Percentiles rank a stretch among this genome's conserved stretches.
phyloP scores from a whole-genome alignment of 2,888 invertebrate species.

The Metallyticus violacea region DNA sequence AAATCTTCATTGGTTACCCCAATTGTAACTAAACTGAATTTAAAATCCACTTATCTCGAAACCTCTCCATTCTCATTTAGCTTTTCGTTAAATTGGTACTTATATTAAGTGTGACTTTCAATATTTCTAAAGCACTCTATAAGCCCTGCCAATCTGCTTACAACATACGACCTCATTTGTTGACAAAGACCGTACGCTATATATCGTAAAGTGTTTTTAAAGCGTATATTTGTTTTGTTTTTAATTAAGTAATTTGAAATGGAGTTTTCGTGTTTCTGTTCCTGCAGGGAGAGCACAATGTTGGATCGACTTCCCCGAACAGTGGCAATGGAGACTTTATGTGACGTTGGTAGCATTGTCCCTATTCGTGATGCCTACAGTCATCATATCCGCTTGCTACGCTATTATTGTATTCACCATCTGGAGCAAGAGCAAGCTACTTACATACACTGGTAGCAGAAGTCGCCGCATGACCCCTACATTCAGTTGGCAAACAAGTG shows the following conservation, averaged over 20 bases:
- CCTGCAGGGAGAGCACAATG: slow-evolving; percentile 44
- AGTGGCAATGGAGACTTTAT: slow-evolving; percentile 51
- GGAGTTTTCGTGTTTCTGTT: neutral
- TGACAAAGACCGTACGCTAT: too few species aligned
- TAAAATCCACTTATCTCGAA: too few species aligned
- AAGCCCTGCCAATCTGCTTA: too few species aligned
- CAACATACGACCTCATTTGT: too few species aligned
- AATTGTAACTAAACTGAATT: too few species aligned
- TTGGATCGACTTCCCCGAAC: slow-evolving; percentile 47
- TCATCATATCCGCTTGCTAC: slow-evolving; percentile 54
- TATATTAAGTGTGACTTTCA: too few species aligned
- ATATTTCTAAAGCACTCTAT: too few species aligned
- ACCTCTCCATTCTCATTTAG: too few species aligned
- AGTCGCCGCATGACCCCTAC: neutral
- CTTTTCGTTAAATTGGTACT: too few species aligned
- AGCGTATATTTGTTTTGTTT: neutral
- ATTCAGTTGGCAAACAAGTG: neutral
- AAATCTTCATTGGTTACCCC: too few species aligned
- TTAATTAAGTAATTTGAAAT: neutral
- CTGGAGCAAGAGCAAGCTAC: slow-evolving; percentile 49
- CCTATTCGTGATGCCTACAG: slow-evolving; percentile 52
- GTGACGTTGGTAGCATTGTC: slow-evolving; percentile 50
- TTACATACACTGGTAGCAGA: slow-evolving; percentile 45
- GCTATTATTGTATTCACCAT: slow-evolving; percentile 54
- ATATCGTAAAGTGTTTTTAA: too few species aligned